Base-by-base conservation (phyloP, 2,888 invertebrate species). In the Caenorhabditis afra region DNA sequence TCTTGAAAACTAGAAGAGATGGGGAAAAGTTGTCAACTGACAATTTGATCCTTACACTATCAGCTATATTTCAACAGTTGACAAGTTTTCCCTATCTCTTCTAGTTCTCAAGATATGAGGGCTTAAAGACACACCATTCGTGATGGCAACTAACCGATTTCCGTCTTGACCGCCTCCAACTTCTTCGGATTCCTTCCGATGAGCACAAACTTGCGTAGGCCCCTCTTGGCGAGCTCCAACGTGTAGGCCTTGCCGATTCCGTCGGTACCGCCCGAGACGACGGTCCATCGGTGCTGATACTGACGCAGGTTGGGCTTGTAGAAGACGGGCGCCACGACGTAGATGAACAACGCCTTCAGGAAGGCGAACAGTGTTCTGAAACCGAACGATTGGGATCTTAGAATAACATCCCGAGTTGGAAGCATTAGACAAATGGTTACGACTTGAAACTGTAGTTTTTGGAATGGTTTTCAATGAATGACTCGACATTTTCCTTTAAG, bases 191-290 rank as follows among this genome's bases (percentile, higher is more conserved):
- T 87, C 73, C 89, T 65, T 37, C 89, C 89, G 58, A 89, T 86
- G 8, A 89, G 64, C 18, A 89, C 81, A 66, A 89, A 89, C 62
- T 88, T 89, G 8, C 84, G 75, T 10, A 89, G 55, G 1, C 89
- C 89, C 50, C 88, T 55, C 47, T 74, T 82, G 7, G 88, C 88
- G 57, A 88, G 59, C 47, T 88, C 88, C 39, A 81, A 49, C 7
- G 81, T 86, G 75, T 88, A 88, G 1, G 88, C 88, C 53, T 85
- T 85, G 20, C 88, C 88, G 65, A 88, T 88, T 41, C 88, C 88
- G 67, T 88, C 88, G 10, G 88, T 88, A 18, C 85, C 88, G 23
- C 88, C 88, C 5, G 83, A 86, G 2, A 88, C 87, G 35, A 89
- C 87, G 81, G 87, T 88, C 88, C 88, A 89, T 75, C 89, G 71